Evolutionary conservation across 2,797 vertebrate species (phyloP), one percentile per base, ranked within the genome.

Genomic region (Protosalanx chinensis): DNA sequence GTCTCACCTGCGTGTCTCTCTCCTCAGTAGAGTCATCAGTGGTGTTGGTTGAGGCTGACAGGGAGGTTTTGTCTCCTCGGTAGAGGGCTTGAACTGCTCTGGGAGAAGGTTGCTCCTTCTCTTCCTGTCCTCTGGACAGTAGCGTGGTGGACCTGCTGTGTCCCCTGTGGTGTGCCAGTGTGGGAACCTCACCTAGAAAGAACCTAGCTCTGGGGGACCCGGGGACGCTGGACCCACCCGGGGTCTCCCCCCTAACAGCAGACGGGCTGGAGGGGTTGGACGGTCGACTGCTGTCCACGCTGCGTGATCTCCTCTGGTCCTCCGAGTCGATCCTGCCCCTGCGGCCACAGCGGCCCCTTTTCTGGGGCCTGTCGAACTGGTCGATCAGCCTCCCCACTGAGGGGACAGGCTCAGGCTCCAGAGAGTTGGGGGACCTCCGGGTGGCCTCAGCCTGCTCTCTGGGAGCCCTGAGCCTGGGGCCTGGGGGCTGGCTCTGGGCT

Each of bases 371-470:
- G 85, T 97, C 95, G 81, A 97, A 97, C 72, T 94, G 95, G 71
- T 93, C 93, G 72, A 98, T 98, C 10, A 98, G 85, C 76, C 92
- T 93, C 67, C 95, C 95, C 3, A 98, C 95, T 2, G 92, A 93
- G 20, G 94, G 71, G 66, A 96, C 92, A 0, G 94, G 92, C 12
- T 94, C 95, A 0, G 93, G 92, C 32, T 97, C 95, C 90, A 77
- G 93, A 72, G 53, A 0, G 92, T 93, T 77, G 87, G 83, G 81
- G 53, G 84, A 76, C 56, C 79, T 65, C 0, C 74, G 82, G 46
- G 67, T 80, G 57, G 70, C 80, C 46, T 74, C 30, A 16, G 30
- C 33, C 16, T 29, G 37, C 2, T 6, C 46, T 7, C 30, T 80
- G 1, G 71, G 67, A 10, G 86, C 78, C 53, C 62, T 72, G 12